These are phyloP conservation scores for Tanypteryx hageni DNA, from an alignment of 2,888 invertebrate species.

Conservation along the genomic window DNA sequence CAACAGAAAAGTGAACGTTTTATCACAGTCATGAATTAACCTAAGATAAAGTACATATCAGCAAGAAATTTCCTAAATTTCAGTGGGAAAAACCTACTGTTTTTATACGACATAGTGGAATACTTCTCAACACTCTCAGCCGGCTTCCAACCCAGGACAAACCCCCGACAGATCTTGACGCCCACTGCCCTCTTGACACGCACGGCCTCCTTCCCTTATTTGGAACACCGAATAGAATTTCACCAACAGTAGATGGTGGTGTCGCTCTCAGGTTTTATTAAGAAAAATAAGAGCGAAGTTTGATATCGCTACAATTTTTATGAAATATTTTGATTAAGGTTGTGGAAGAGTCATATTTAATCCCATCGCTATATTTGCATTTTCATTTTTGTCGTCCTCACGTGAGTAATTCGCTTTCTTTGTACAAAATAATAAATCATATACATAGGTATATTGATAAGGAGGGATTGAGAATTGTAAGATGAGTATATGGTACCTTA, in stretches of 20 bases:
- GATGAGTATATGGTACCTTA: not conserved
- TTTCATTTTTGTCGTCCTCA: not conserved
- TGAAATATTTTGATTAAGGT: not conserved
- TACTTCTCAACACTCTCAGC: slow-evolving; percentile 7
- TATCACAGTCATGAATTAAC: no score
- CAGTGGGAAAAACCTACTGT: slow-evolving; percentile 38
- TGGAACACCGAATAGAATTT: slow-evolving; percentile 65
- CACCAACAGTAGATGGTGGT: slow-evolving; percentile 57
- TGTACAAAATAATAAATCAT: not conserved
- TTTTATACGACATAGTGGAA: slow-evolving; percentile 61
- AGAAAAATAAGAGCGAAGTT: slow-evolving; percentile 20
- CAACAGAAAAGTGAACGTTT: not conserved
- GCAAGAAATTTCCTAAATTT: no score
- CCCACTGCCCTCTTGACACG: slow-evolving; percentile 65
- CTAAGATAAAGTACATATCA: no score
- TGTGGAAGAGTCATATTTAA: not conserved
- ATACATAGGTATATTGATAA: not conserved
- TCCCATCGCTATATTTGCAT: not conserved
- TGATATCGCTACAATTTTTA: slow-evolving; percentile 17
- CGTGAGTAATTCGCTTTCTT: not conserved
- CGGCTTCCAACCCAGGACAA: slow-evolving; percentile 56
- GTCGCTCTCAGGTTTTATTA: not conserved
- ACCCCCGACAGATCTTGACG: slow-evolving; percentile 59
- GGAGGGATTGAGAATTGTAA: slow-evolving; percentile 1
- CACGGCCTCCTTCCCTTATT: slow-evolving; percentile 65